phyloP scores from a whole-genome alignment of 2,888 invertebrate species.

The Phanerotoma sp. region DNA sequence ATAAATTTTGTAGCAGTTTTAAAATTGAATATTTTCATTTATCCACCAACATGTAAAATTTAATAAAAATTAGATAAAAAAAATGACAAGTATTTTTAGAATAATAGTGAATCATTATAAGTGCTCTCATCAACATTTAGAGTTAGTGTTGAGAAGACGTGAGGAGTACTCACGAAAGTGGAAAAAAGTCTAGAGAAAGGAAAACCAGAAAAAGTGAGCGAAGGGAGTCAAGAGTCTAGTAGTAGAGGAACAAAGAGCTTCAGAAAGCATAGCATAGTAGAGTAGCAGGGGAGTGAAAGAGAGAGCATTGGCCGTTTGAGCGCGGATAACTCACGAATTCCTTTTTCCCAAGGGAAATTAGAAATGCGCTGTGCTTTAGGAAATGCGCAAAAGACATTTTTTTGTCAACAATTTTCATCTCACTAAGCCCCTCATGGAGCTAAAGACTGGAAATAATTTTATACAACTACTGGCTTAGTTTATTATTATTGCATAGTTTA shows the following conservation, averaged over 20 bases:
- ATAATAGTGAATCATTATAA: constrained; percentile 3
- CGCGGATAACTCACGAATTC: constrained; percentile 6
- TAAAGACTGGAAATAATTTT: too few species aligned
- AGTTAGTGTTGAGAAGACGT: constrained; percentile 11
- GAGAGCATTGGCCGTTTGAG: constrained; percentile 22
- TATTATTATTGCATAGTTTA: too few species aligned
- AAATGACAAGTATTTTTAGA: background rate
- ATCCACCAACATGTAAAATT: too few species aligned
- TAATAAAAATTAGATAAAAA: background rate
- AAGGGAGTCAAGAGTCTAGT: constrained; percentile 16
- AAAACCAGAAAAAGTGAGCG: constrained; percentile 7
- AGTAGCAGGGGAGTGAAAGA: background rate
- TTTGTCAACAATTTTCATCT: constrained; percentile 20
- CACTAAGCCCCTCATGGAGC: background rate
- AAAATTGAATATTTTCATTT: too few species aligned
- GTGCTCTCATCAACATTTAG: constrained; percentile 5
- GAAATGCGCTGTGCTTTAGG: constrained; percentile 17
- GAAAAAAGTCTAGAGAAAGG: background rate
- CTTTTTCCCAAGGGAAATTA: constrained; percentile 29
- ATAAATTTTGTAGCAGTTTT: background rate
- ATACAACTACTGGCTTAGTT: too few species aligned
- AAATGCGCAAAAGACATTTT: constrained; percentile 11
- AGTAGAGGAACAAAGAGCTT: constrained; percentile 2
- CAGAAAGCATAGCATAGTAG: constrained; percentile 2
- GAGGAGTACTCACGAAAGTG: background rate